phyloP scores from a whole-genome alignment of 2,888 invertebrate species.

The Chironomus riparius region DNA sequence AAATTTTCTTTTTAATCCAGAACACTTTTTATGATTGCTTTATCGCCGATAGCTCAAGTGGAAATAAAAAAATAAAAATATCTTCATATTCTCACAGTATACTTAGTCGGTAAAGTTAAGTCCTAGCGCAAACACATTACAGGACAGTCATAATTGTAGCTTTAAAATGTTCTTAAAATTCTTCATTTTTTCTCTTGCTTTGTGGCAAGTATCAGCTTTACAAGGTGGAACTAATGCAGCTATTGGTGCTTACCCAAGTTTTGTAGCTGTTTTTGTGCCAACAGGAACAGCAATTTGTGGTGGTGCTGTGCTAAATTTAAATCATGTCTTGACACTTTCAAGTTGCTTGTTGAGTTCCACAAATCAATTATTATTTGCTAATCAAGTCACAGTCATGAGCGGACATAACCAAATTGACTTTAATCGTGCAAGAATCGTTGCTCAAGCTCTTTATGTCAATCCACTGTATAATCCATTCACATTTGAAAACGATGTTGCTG shows the following conservation, averaged over 20 bases:
- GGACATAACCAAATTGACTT: neutral
- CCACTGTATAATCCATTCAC: conserved; percentile 28
- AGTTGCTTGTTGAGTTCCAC: conserved; percentile 25
- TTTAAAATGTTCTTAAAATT: neutral
- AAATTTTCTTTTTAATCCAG: neutral
- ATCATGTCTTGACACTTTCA: conserved; percentile 29
- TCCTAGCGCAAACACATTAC: neutral
- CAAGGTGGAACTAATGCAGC: neutral
- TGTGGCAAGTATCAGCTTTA: neutral
- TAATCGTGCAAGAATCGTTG: neutral
- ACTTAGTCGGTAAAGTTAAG: neutral
- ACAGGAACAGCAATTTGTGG: conserved; percentile 26
- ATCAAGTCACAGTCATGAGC: neutral
- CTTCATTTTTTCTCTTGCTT: neutral
- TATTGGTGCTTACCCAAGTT: neutral
- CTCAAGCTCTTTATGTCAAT: conserved; percentile 28
- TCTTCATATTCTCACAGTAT: neutral
- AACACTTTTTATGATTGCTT: neutral
- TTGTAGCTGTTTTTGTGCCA: conserved; percentile 12
- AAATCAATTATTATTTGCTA: neutral
- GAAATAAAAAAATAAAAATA: neutral
- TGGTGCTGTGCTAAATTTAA: conserved; percentile 28
- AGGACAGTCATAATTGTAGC: neutral
- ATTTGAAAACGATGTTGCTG: conserved; percentile 29
- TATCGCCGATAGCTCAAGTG: neutral